phyloP scores from a whole-genome alignment of 2,113 vertebrate species.

The Centropristis striata region DNA sequence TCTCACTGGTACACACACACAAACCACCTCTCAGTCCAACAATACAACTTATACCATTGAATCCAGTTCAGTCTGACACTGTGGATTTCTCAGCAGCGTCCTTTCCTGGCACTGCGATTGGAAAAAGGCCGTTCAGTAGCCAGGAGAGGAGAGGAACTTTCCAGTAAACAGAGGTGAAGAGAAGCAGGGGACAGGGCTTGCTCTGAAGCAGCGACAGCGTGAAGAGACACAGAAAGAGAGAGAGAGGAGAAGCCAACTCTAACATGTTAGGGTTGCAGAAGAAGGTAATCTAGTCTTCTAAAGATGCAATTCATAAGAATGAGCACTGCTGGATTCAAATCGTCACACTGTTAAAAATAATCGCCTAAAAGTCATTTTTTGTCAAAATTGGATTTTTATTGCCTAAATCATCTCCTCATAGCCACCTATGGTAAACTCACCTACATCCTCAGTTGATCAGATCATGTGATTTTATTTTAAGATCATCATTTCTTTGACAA shows the following conservation, averaged over 20 bases:
- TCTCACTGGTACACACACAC: not conserved
- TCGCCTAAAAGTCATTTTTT: no score
- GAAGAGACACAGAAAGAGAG: slow-evolving; percentile 57
- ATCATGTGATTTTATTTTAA: no score
- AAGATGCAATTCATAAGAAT: slow-evolving; percentile 22
- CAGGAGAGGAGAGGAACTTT: slow-evolving; percentile 70
- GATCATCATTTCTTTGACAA: no score
- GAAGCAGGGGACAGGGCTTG: slow-evolving; percentile 63
- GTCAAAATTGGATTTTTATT: no score
- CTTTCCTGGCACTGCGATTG: slow-evolving; percentile 75
- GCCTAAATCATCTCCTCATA: no score
- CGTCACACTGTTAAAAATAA: no score
- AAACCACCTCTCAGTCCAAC: slow-evolving; percentile 21
- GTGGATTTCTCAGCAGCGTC: slow-evolving; percentile 77
- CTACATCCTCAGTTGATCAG: no score
- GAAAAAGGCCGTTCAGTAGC: slow-evolving; percentile 74
- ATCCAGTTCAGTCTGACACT: slow-evolving; percentile 82
- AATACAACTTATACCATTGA: slow-evolving; percentile 84
- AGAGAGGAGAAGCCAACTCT: slow-evolving; percentile 49
- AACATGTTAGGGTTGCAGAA: slow-evolving; percentile 34
- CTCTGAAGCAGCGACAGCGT: slow-evolving; percentile 60
- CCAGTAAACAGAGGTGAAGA: slow-evolving; percentile 74
- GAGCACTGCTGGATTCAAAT: no score
- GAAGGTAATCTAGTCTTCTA: not conserved
- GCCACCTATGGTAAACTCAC: no score